Percentiles rank a stretch among this genome's conserved stretches.
These are phyloP conservation scores for Morelia viridis DNA, from an alignment of 2,797 vertebrate species.

Conservation along the genomic window DNA sequence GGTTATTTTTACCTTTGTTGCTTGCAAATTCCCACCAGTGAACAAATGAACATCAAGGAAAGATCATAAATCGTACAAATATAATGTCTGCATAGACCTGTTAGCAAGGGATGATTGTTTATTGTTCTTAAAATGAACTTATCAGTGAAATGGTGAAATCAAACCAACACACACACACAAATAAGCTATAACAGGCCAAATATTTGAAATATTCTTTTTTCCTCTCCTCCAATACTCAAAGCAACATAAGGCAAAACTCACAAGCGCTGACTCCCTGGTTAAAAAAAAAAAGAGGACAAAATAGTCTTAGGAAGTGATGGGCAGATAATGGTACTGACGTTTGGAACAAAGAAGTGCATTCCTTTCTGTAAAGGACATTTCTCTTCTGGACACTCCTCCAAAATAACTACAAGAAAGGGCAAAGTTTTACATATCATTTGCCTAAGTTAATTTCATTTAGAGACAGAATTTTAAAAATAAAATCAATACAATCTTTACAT, in stretches of 20 bases:
- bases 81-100: neutral
- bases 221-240: neutral
- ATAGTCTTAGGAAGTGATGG: neutral
- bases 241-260: neutral
- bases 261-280: neutral
- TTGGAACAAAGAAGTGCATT: neutral
- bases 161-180: neutral
- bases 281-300: neutral
- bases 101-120: neutral
- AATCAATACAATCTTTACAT: neutral
- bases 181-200: neutral
- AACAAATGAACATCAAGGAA: constrained; percentile 14
- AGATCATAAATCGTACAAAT: constrained; percentile 3
- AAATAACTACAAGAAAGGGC: neutral
- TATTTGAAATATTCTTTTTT: neutral
- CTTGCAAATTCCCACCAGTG: neutral
- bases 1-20: neutral
- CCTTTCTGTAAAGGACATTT: neutral
- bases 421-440: neutral
- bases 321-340: neutral
- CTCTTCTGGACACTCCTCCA: neutral
- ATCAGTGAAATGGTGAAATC: neutral
- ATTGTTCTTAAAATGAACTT: neutral
- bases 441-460: neutral
- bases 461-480: neutral